A percentile compares a stretch with the other conserved stretches of the same genome.
These are phyloP conservation scores for Pithys albifrons DNA, from an alignment of 2,113 vertebrate genomes.

Conservation along the genomic window DNA sequence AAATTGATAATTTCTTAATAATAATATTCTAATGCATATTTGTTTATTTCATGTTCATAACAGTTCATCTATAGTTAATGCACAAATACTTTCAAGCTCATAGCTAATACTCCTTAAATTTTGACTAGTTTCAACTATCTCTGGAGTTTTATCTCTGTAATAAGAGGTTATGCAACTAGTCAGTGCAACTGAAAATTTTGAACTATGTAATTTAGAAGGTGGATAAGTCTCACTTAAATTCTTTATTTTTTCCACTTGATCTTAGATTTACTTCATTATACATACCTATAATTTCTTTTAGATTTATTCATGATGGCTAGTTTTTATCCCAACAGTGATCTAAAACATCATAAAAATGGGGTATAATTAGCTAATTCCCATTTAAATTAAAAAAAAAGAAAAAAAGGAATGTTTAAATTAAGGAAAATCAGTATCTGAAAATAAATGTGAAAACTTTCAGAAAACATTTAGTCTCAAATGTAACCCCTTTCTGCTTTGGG, in stretches of 20 bases:
- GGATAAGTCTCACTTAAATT: background rate
- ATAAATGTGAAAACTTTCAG: background rate
- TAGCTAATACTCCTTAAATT: background rate
- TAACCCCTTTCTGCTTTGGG: background rate
- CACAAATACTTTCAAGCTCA: background rate
- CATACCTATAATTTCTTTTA: background rate
- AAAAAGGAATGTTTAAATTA: background rate
- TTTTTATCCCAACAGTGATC: background rate
- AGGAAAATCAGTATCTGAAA: background rate
- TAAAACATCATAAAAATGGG: background rate
- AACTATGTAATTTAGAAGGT: background rate
- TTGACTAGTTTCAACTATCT: background rate
- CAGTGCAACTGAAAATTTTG: background rate
- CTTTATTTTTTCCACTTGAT: background rate
- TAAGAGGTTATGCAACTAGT: background rate
- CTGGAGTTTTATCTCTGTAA: background rate
- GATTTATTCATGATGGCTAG: background rate
- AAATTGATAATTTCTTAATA: background rate
- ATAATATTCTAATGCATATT: background rate
- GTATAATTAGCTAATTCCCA: background rate
- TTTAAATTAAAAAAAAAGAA: background rate
- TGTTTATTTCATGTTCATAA: background rate
- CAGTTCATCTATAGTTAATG: background rate
- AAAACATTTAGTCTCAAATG: background rate
- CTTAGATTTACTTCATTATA: background rate